These are phyloP conservation scores for Zonitis immaculata DNA, from an alignment of 2,888 invertebrate genomes.

Conservation along the genomic window DNA sequence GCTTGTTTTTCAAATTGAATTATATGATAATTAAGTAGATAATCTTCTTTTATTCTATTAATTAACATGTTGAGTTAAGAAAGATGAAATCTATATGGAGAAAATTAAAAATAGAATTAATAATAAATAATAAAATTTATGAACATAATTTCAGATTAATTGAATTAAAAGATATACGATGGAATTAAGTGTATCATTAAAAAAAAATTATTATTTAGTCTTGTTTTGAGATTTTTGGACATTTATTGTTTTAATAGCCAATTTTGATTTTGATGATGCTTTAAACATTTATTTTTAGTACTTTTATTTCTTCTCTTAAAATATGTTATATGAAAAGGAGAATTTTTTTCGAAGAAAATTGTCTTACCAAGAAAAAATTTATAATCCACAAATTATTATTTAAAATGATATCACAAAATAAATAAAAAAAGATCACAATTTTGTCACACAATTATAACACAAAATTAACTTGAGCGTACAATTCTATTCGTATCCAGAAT, in stretches of 20 bases:
- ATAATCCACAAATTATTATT: not conserved
- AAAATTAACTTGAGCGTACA: not conserved
- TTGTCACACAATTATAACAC: not conserved
- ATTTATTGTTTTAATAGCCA: not conserved
- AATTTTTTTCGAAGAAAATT: not conserved
- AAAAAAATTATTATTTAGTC: not conserved
- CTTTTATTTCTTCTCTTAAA: not conserved
- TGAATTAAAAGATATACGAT: not conserved
- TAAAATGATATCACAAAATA: not conserved
- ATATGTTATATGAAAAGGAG: not conserved
- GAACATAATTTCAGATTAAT: not conserved
- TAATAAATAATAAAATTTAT: not conserved
- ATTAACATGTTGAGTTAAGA: not conserved
- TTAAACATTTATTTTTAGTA: not conserved
- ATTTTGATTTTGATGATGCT: not conserved
- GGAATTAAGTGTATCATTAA: not conserved
- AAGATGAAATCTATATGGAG: not conserved
- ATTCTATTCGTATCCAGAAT: not conserved
- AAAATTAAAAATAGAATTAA: not conserved
- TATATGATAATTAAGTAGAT: not conserved
- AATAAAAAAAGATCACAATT: not conserved
- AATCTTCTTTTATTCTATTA: not conserved
- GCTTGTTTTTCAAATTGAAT: not conserved
- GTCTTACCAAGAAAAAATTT: not conserved
- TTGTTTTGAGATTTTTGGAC: not conserved